Base-by-base conservation (phyloP, 2,888 invertebrate genomes). In the Xiphydria camelus region DNA sequence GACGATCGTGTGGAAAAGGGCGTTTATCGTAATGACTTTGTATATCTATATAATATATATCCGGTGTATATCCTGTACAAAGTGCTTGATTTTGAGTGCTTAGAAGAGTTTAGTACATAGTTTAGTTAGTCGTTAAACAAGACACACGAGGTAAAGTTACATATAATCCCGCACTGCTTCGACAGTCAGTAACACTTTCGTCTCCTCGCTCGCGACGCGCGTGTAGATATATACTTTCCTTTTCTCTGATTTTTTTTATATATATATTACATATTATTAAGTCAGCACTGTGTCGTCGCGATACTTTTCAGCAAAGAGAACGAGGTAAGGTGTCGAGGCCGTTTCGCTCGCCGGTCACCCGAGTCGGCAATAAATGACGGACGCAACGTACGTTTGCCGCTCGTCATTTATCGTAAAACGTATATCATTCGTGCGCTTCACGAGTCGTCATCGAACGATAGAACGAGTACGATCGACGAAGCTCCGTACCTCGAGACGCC, bases 101-200 rank as follows among this genome's bases (percentile, higher is more conserved):
- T 54, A 47, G n/a, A n/a, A n/a, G n/a, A n/a, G n/a, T n/a, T n/a
- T n/a, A n/a, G n/a, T n/a, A n/a, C n/a, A 48, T 57, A 44, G 32
- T 45, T 51, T 62, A 53, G 57, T 69, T 66, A 67, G 62, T 63
- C 63, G 60, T 66, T 61, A 63, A 67, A 68, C 69, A 73, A 74
- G 74, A 71, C 70, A 71, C 71, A 69, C 70, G 69, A 71, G 72
- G 70, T 70, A 66, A 70, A 65, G 64, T 63, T 61, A 60, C 45
- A 49, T 53, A 46, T 46, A 33, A 34, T 42, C 43, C 47, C 47
- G 54, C 57, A 57, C 57, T 53, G 43, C 46, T 47, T 50, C 21
- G 9, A 33, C 31, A 45, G 18, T 41, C 35, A 14, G 23, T 44
- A 21, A 22, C 26, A 17, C n/a, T 48, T 41, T 44, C 29, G 25